These are phyloP conservation scores for Origma solitaria DNA, from an alignment of 2,113 vertebrate species.

Conservation along the genomic window DNA sequence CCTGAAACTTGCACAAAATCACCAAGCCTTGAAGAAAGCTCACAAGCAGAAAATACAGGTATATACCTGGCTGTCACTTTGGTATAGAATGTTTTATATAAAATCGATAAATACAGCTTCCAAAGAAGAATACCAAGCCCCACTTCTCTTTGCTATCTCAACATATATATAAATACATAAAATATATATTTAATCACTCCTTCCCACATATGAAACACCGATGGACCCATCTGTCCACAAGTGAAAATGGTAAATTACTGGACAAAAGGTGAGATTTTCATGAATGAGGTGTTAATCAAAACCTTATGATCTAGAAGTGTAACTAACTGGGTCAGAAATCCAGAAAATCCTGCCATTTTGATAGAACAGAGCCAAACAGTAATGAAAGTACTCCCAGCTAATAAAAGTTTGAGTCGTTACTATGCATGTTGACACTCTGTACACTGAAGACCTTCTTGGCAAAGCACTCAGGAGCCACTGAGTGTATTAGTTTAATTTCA, in stretches of 20 bases:
- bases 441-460: constrained; percentile 56
- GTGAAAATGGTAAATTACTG: not conserved
- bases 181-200: not conserved
- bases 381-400: constrained; percentile 54
- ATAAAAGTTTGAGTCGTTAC: constrained; percentile 32
- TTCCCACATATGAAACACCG: not conserved
- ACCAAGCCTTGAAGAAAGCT: not conserved
- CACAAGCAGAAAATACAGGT: not conserved
- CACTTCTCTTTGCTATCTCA: not conserved
- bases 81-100: not conserved
- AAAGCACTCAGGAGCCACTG: constrained; percentile 64
- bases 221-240: not conserved
- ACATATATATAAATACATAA: not conserved
- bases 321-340: constrained; percentile 25
- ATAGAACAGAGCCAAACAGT: not conserved
- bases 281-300: constrained; percentile 33
- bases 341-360: not conserved
- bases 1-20: not conserved
- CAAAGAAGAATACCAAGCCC: not conserved
- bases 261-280: constrained; percentile 1
- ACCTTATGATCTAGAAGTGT: constrained; percentile 2
- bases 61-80: not conserved
- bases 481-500: constrained; percentile 56
- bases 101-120: not conserved
- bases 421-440: constrained; percentile 41